Evolutionary conservation across 2,888 invertebrate species (phyloP), one percentile per base, ranked within the genome.

Genomic region (Hetaerina titia): DNA sequence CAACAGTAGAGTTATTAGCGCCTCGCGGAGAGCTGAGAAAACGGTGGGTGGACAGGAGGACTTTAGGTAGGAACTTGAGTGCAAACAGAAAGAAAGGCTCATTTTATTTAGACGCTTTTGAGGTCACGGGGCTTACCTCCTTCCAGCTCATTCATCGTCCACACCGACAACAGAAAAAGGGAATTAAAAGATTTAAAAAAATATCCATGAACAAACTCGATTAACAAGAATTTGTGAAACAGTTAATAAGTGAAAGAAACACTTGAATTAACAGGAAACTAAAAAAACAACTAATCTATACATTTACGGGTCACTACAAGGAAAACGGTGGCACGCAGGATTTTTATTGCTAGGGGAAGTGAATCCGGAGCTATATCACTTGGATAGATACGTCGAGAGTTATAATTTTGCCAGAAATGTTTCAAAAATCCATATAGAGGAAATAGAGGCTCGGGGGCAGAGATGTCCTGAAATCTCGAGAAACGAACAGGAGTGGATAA

Each of bases 1-100:
- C n/a, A n/a, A 69, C 69, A 69, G 69, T 69, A 69, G 69, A 69
- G 69, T 69, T 69, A 69, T 69, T 69, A 69, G 69, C 69, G 69
- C 69, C 63, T 69, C 69, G 69, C 69, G 69, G 69, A 69, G 69
- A n/a, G 69, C 69, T 69, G 69, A 69, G 69, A n/a, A n/a, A 69
- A 13, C n/a, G n/a, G 69, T 69, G 69, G 69, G 69, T n/a, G 69
- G 69, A 69, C 69, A 69, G 69, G n/a, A n/a, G 69, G 69, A 69
- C 69, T 69, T 69, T n/a, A 69, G 69, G n/a, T 11, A n/a, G 69
- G 69, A 69, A 69, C 69, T 69, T 69, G 69, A 69, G 69, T 69
- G 69, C 69, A 69, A 69, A 69, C 69, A 69, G 7, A 22, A n/a
- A n/a, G n/a, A 69, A n/a, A n/a, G n/a, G 69, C 9, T 22, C 69